Base-by-base conservation (phyloP, 2,888 invertebrate genomes). In the Barypeithes pellucidus region DNA sequence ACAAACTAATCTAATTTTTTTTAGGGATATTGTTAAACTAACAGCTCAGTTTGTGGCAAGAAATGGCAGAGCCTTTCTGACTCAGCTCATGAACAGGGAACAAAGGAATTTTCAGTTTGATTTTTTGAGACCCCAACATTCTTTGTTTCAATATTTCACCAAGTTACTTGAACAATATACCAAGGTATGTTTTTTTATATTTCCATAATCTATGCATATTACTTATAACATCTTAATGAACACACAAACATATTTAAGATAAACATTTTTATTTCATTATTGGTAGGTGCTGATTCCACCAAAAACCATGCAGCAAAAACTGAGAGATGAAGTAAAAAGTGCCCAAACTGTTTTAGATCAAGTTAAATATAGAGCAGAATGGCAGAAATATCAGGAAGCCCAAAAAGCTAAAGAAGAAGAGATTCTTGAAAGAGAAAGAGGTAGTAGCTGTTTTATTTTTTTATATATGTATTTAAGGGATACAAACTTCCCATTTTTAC, bases 41-140 rank as follows among this genome's bases (percentile, higher is more conserved):
- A 99, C 99, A 0, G 99, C 99, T 0, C 97, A 99, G 85, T 99
- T 99, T 88, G 99, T 99, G 0, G 99, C 99, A 0, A 90, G 99
- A 82, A 99, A 99, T 87, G 99, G 99, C 0, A 91, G 99, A 0
- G 97, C 98, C 83, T 99, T 99, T 85, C 88, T 99, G 16, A 99
- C 99, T 0, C 98, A 98, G 83, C 87, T 99, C 14, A 99, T 99
- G 99, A 98, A 98, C 84, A 91, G 98, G 18, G 99, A 99, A 83
- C 97, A 98, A 83, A 89, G 98, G 2, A 99, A 99, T 84, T 98
- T 96, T 81, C 98, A 99, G 85, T 99, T 99, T 88, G 99, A 99
- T 86, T 99, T 99, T 85, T 89, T 99, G 3, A 91, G 99, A 2
- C 99, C 99, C 0, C 99, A 99, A 82, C 99, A 99, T 88, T 98